Conservation (phyloP, 1,140 invertebrate genomes). For the Bombus difficillimus region DNA sequence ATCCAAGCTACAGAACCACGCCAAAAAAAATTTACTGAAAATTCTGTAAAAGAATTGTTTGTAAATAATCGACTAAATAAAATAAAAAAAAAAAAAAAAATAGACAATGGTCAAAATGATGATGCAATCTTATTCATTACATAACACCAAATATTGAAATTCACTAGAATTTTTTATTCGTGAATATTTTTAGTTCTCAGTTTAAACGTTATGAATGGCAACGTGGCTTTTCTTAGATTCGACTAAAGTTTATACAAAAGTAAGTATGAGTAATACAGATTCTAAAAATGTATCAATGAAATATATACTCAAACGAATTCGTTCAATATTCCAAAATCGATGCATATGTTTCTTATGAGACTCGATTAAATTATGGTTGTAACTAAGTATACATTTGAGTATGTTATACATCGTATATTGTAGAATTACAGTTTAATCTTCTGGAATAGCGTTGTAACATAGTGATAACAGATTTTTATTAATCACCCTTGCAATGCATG, state of each 20-base stretch:
- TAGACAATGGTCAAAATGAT: neutral
- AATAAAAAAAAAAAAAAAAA: no score
- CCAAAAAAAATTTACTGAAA: no score
- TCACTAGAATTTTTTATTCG: neutral
- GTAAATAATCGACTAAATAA: no score
- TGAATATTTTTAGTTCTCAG: neutral
- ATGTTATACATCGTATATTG: no score
- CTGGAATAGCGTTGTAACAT: neutral
- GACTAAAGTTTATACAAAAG: neutral
- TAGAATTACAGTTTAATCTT: neutral
- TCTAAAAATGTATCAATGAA: neutral
- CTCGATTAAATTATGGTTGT: neutral
- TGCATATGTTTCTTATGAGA: neutral
- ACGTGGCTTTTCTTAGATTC: neutral
- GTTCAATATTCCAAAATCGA: neutral
- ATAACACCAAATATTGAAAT: neutral
- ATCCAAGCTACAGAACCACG: no score
- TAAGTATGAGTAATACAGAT: neutral
- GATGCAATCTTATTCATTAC: neutral
- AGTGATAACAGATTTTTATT: slow-evolving; percentile 20
- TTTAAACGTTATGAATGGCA: neutral
- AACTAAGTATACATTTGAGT: neutral
- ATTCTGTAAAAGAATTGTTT: no score
- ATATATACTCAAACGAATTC: neutral
- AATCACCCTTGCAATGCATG: neutral